Evolutionary conservation across 2,113 vertebrate genomes (phyloP), one percentile per base, ranked within the genome.

Genomic region (Sinocyclocheilus grahami): DNA sequence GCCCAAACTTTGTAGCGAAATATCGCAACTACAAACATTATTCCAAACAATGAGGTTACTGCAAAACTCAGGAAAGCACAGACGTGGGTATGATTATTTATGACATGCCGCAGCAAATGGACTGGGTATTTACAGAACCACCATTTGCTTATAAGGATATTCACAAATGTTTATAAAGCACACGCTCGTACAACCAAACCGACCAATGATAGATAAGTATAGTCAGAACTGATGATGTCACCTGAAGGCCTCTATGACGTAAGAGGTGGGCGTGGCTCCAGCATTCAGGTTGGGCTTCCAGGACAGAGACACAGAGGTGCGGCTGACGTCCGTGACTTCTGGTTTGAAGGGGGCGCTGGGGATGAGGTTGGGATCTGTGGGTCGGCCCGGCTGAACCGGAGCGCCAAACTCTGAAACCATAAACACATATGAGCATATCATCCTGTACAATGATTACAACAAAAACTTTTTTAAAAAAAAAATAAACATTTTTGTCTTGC

Each of bases 181-280:
- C 60, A 60, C 13, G 33, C 58, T 46, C 24, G 76, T 60, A 83
- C 58, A 3, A 0, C 78, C 39, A n/a, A 39, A 71, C 79, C 22
- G 46, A 72, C 65, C 85, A 62, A 24, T 62, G 39, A 62, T 48
- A 18, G 22, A 75, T 48, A 8, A 48, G 22, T 30, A 18, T 51
- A 42, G 12, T 22, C 37, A 84, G 27, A 39, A 7, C 24, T 10
- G 33, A 67, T 76, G 71, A 74, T 74, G 81, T 65, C 93, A 99
- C 98, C 98, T 99, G 96, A 99, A 99, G 89, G 97, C 98, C 91
- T 99, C 98, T 83, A 99, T 96, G 89, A 99, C 93, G n/a, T 99
- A 99, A 82, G 98, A 99, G 1, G 97, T 99, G 89, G 98, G 98
- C 0, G 98, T 99, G 93, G 98, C 98, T 90, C 98, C 98, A 78